Conservation (phyloP, 1,140 invertebrate species). For the Metaphire vulgaris region DNA sequence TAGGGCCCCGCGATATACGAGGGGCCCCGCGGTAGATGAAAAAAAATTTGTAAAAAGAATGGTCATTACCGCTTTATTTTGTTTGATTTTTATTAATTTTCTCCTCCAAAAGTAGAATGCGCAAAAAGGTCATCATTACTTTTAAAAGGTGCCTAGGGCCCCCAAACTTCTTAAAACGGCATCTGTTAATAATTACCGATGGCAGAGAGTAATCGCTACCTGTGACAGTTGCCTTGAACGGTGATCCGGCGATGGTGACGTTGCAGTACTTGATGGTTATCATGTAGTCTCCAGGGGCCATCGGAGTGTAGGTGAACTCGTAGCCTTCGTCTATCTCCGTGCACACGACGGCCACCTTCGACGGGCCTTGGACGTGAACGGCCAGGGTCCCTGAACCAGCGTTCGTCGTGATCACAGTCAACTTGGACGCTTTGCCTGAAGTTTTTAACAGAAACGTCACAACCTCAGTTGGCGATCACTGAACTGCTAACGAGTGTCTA, state of each 20-base stretch:
- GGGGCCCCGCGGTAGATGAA: no score
- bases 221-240: conserved; percentile 79
- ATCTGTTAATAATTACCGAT: no score
- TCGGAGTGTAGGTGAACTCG: conserved; percentile 67
- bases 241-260: conserved; percentile 87
- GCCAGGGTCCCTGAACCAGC: conserved; percentile 83
- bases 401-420: conserved; percentile 89
- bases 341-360: conserved; percentile 91
- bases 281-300: conserved; percentile 92
- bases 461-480: neutral
- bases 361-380: conserved; percentile 89
- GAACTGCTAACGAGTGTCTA: neutral
- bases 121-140: no score
- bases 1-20: no score
- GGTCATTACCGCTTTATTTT: no score
- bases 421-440: conserved; percentile 78
- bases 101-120: no score
- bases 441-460: neutral
- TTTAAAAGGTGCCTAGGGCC: no score
- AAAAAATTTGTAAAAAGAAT: no score
- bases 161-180: no score
- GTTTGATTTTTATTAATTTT: no score
- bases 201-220: no score
- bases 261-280: conserved; percentile 87
- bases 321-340: conserved; percentile 40